Conservation (phyloP, 35 echinoderm and acorn worm species). For the Lytechinus pictus region DNA sequence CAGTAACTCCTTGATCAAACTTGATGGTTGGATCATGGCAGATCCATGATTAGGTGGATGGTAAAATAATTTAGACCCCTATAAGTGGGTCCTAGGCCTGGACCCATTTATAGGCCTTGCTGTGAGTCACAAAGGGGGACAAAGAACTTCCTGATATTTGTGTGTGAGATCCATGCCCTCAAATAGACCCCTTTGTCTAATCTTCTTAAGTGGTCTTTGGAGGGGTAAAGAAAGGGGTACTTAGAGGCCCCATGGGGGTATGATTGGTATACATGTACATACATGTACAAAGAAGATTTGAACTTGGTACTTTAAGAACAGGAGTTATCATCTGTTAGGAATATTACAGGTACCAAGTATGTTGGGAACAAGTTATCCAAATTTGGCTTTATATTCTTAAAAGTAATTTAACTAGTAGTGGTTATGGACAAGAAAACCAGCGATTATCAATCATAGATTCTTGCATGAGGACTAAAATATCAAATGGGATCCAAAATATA, state of each 20-base stretch:
- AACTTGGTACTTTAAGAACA: not conserved
- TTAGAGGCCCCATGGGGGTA: not conserved
- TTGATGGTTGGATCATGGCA: not conserved
- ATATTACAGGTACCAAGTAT: not conserved
- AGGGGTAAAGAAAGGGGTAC: not conserved
- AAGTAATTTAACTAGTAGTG: too few relatives aligned
- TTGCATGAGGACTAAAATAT: too few relatives aligned
- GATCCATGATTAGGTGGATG: not conserved
- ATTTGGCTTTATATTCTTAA: too few relatives aligned
- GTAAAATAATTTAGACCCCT: not conserved
- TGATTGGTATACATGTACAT: not conserved
- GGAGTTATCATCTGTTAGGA: not conserved
- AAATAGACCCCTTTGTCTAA: not conserved
- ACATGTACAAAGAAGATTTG: not conserved
- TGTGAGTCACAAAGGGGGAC: not conserved
- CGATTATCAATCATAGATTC: too few relatives aligned
- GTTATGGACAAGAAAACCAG: too few relatives aligned
- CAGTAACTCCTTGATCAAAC: not conserved
- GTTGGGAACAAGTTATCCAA: not conserved
- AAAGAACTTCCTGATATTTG: not conserved
- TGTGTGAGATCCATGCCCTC: not conserved
- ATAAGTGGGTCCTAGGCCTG: not conserved
- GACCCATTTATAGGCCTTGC: not conserved
- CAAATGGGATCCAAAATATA: too few relatives aligned
- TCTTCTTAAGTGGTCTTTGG: not conserved